Conservation (phyloP, 2,113 vertebrate species). For the Cebidichthys violaceus region DNA sequence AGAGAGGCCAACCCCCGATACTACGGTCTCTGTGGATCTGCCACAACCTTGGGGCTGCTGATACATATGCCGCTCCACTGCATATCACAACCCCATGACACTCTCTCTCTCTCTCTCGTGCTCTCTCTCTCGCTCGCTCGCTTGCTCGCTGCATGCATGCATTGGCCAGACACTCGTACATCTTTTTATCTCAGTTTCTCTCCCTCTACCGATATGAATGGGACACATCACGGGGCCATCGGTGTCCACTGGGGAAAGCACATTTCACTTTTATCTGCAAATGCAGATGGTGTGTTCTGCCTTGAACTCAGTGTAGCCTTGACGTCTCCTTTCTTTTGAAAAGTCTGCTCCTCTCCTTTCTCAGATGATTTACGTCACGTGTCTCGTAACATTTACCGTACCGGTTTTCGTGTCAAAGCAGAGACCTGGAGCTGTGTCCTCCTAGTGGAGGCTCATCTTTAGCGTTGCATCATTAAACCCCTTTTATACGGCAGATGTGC, state of each 20-base stretch:
- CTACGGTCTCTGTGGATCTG: constrained; percentile 51
- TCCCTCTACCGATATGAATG: constrained; percentile 28
- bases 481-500: neutral
- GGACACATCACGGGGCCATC: neutral
- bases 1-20: constrained; percentile 66
- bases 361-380: constrained; percentile 8
- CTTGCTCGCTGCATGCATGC: too few relatives aligned
- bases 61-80: constrained; percentile 25
- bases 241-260: constrained; percentile 27
- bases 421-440: neutral
- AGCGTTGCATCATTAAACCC: neutral
- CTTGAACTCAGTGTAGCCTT: constrained; percentile 11
- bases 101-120: neutral
- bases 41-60: constrained; percentile 50
- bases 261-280: constrained; percentile 33
- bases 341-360: constrained; percentile 9
- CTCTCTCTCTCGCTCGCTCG: neutral
- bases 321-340: constrained; percentile 18
- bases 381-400: neutral
- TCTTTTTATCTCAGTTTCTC: constrained; percentile 21
- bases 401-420: constrained; percentile 5
- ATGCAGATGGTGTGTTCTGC: constrained; percentile 29
- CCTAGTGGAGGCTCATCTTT: neutral
- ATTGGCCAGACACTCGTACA: neutral
- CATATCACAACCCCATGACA: constrained; percentile 42